Evolutionary conservation across 2,888 invertebrate species (phyloP).

Genomic region (Drosophila vallismaia): DNA sequence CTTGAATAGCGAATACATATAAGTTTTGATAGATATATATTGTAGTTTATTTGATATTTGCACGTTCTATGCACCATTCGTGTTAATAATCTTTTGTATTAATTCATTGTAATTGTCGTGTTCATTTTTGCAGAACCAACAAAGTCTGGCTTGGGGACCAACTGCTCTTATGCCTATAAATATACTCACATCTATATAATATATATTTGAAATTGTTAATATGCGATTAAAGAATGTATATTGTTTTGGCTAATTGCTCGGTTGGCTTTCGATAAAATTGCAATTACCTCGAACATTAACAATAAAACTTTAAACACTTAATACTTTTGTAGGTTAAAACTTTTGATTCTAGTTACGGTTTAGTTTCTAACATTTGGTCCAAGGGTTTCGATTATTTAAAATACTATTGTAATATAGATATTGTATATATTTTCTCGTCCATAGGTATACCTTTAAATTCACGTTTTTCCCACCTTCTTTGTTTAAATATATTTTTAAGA

Average conservation of each 20-base stretch:
- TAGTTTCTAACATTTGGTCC: conserved; percentile 18
- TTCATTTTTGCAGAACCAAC: conserved; percentile 25
- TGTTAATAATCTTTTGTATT: conserved; percentile 11
- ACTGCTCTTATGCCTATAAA: conserved; percentile 28
- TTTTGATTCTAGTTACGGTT: conserved; percentile 23
- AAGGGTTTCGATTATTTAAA: conserved; percentile 14
- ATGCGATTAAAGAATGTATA: conserved; percentile 15
- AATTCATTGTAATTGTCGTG: conserved; percentile 15
- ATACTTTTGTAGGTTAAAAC: conserved; percentile 4
- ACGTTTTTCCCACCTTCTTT: neutral
- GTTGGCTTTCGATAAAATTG: conserved; percentile 30
- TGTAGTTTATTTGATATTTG: conserved; percentile 6
- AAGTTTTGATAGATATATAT: conserved; percentile 12
- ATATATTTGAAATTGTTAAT: conserved; percentile 7
- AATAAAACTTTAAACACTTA: conserved; percentile 39
- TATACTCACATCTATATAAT: neutral
- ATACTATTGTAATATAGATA: neutral
- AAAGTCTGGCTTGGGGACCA: conserved; percentile 36
- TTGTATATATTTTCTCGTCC: neutral
- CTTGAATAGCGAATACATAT: conserved; percentile 8
- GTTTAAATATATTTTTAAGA: neutral
- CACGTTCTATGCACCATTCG: conserved; percentile 16
- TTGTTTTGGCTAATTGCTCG: conserved; percentile 44
- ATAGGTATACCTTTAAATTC: neutral
- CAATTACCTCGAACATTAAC: conserved; percentile 33